Conservation (phyloP, 1,140 invertebrate species). For the Papilio polyxenes region DNA sequence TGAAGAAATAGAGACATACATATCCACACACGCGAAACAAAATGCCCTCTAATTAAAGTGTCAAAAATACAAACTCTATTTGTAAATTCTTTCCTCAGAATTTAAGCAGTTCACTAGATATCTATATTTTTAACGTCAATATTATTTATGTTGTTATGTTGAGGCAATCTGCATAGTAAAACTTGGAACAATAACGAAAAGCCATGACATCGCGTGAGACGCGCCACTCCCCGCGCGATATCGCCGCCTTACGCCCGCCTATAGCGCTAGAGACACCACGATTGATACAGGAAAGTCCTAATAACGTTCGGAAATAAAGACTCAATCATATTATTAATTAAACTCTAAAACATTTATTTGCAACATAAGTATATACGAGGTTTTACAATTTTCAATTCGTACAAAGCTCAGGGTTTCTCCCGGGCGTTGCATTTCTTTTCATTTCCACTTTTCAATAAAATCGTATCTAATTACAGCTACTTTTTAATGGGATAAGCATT, state of each 20-base stretch:
- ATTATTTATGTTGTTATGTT: not conserved
- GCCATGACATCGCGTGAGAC: not conserved
- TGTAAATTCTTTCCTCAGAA: no score
- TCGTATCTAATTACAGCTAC: not conserved
- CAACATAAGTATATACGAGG: no score
- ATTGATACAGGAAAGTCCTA: not conserved
- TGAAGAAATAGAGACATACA: no score
- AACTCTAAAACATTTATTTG: no score
- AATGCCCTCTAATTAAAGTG: no score
- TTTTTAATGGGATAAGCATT: not conserved
- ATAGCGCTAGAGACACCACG: not conserved
- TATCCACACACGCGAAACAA: no score
- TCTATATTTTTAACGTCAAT: no score
- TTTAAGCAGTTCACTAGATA: no score
- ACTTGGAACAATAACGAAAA: constrained; percentile 6
- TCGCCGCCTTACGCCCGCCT: not conserved
- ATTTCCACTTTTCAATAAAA: not conserved
- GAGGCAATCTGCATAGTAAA: not conserved
- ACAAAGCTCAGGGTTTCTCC: no score
- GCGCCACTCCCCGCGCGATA: not conserved
- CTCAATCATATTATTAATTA: not conserved
- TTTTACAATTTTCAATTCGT: no score
- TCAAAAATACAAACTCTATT: no score
- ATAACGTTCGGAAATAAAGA: not conserved
- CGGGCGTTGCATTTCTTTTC: no score